Base-by-base conservation (phyloP, 2,113 vertebrate genomes). In the Stictonetta naevosa region DNA sequence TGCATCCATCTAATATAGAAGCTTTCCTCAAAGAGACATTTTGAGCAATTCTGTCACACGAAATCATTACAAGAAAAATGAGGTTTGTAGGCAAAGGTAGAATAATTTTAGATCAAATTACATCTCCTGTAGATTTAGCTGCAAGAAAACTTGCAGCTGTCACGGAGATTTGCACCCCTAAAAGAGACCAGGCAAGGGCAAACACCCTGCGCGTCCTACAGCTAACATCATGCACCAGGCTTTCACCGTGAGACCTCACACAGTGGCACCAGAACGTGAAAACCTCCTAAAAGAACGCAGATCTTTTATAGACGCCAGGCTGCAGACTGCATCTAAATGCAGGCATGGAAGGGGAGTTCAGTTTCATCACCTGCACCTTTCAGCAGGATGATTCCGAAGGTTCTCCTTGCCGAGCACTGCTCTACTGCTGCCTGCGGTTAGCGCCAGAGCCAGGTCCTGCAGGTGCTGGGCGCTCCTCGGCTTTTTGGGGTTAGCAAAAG, bases 361-460 rank as follows among this genome's bases (percentile, higher is more conserved):
- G 18, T 2, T 9, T 1, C 28, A 11, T 5, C 8, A 72, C 36
- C n/a, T 77, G 56, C 7, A 0, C 14, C 11, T 67, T 46, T 55
- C 69, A 87, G 63, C n/a, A 16, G 3, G 62, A 4, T 40, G 79
- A 59, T 11, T 63, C 50, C n/a, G 68, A 72, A 28, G 6, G 0
- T 4, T 71, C 8, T 42, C 80, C 80, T 10, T 3, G 20, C n/a
- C 4, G 42, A 74, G 80, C 17, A 5, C 2, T 2, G 42, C 60
- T 16, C 21, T 10, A 2, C 20, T 1, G 58, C 68, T 52, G 38
- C 15, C 2, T 0, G 14, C 1, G 2, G 3, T 3, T 31, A 19
- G 28, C 13, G 34, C n/a, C 34, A 28, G 16, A 52, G 36, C 33
- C 18, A 36, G 7, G 8, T n/a, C 21, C 88, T 20, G 11, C 64